Base-by-base conservation (phyloP, 2,888 invertebrate species). In the Trichopria drosophilae region DNA sequence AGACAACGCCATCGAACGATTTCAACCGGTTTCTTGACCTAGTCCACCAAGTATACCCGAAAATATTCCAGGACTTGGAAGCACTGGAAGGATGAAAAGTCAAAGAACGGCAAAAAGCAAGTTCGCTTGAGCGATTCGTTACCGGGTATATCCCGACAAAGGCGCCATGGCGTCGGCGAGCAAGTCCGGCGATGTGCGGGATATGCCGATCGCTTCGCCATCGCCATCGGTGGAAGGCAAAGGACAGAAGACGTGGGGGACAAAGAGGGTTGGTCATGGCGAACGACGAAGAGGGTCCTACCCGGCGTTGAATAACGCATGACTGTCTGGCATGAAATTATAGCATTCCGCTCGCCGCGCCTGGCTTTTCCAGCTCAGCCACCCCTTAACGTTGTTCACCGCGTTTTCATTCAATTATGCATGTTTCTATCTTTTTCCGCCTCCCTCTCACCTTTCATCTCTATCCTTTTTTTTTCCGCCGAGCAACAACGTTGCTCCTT, bases 251-350 rank as follows among this genome's bases (percentile, higher is more conserved):
- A 13, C n/a, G 18, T 32, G 49, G 36, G 35, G 37, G 7, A 42
- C 48, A 50, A 53, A 32, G 51, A 48, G 53, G 51, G 45, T 54
- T 45, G 54, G 54, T 52, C 52, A 56, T 42, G 36, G 47, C 53
- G 50, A 58, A 52, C 35, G 51, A 59, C 53, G n/a, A n/a, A n/a
- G n/a, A n/a, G n/a, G n/a, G n/a, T n/a, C n/a, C n/a, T n/a, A n/a
- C n/a, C n/a, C 53, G 51, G 41, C 59, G 63, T 61, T 72, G 70
- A 71, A 72, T 72, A 72, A 72, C 68, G 64, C 71, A 72, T 71
- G 69, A 67, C 69, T 67, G 70, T 71, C 72, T 72, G 68, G 68
- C 65, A 65, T 65, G 62, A 69, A 69, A 71, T 71, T 71, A 70
- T 65, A 66, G 69, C 65, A 70, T 68, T 65, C 61, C n/a, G 18